Evolutionary conservation across 1,140 invertebrate species (phyloP).

Genomic region (Scaptodrosophila lebanonensis): DNA sequence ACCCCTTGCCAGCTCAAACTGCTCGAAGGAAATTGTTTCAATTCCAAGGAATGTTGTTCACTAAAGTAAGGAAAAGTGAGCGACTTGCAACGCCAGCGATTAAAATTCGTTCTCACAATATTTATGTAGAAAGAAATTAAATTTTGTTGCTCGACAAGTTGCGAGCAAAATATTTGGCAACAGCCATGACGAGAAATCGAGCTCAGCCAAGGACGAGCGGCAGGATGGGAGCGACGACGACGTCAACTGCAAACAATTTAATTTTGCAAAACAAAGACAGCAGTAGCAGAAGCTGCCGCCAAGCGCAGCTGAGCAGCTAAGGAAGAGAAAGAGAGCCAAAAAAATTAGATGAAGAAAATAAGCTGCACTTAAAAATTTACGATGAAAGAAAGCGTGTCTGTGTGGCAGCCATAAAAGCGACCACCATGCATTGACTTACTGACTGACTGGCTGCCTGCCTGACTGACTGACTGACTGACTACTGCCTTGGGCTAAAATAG

Average conservation of each 20-base stretch:
- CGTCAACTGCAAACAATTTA: slow-evolving; percentile 59
- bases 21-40: slow-evolving; percentile 72
- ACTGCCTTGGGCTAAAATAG: no score
- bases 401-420: slow-evolving; percentile 59
- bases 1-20: slow-evolving; percentile 55
- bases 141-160: slow-evolving; percentile 66
- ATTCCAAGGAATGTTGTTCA: slow-evolving; percentile 63
- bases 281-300: slow-evolving; percentile 3
- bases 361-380: slow-evolving; percentile 71
- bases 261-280: slow-evolving; percentile 61
- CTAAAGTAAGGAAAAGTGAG: slow-evolving; percentile 27
- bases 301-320: slow-evolving; percentile 8
- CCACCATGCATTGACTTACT: slow-evolving; percentile 6
- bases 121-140: slow-evolving; percentile 74
- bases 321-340: slow-evolving; percentile 19
- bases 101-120: slow-evolving; percentile 73
- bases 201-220: not conserved
- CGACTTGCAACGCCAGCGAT: slow-evolving; percentile 38
- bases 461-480: slow-evolving; percentile 30
- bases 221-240: not conserved
- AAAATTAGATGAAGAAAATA: slow-evolving; percentile 49
- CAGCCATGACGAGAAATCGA: not conserved
- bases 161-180: slow-evolving; percentile 7
- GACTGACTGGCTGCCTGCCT: not conserved
- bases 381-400: no score